Percentiles rank a stretch among this genome's conserved stretches.
phyloP scores from a whole-genome alignment of 2,797 vertebrate species.

The Premnoplex brunnescens region DNA sequence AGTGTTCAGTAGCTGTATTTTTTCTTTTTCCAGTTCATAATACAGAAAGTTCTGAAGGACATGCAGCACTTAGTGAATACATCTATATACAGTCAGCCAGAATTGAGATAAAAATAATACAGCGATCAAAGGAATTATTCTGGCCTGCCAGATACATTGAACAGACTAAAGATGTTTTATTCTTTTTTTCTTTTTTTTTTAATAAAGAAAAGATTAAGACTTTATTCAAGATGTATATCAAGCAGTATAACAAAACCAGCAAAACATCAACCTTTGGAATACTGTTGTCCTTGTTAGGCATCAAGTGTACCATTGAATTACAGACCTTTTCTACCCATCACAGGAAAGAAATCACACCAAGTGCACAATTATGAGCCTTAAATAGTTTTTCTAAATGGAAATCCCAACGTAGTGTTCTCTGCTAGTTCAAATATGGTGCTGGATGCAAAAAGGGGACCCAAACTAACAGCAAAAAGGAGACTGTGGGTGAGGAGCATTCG shows the following conservation, averaged over 20 bases:
- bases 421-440: slow-evolving; percentile 17
- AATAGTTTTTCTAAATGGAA: not conserved
- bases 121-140: slow-evolving; percentile 49
- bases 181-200: not conserved
- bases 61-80: slow-evolving; percentile 72
- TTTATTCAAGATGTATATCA: slow-evolving; percentile 75
- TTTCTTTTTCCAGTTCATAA: slow-evolving; percentile 59
- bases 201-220: slow-evolving; percentile 77
- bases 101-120: slow-evolving; percentile 65
- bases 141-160: slow-evolving; percentile 73
- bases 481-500: not conserved
- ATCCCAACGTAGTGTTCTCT: not conserved
- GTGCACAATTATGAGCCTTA: slow-evolving; percentile 30
- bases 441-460: not conserved
- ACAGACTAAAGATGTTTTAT: slow-evolving; percentile 23
- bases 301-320: slow-evolving; percentile 14
- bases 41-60: slow-evolving; percentile 68
- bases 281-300: slow-evolving; percentile 43
- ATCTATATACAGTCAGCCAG: slow-evolving; percentile 70
- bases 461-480: slow-evolving; percentile 20
- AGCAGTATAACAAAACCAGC: slow-evolving; percentile 75
- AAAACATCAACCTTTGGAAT: slow-evolving; percentile 73
- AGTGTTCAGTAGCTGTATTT: slow-evolving; percentile 69
- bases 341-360: slow-evolving; percentile 9
- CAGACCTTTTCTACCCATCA: slow-evolving; percentile 9